Conservation (phyloP, 2,797 vertebrate species). For the Aeoliscus strigatus region DNA sequence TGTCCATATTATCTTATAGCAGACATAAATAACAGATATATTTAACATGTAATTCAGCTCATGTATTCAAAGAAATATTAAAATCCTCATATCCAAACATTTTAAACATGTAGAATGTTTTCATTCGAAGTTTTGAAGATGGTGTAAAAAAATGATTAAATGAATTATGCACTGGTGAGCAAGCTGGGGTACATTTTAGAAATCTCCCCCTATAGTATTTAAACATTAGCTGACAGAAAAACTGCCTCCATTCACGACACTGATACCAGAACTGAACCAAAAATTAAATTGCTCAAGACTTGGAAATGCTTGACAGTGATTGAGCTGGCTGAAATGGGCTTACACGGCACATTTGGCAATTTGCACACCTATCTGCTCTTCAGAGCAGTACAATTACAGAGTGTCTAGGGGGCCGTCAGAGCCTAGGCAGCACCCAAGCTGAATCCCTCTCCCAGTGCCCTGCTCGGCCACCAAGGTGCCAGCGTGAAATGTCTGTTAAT, state of each 20-base stretch:
- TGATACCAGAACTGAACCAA: constrained; percentile 56
- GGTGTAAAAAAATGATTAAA: constrained; percentile 3
- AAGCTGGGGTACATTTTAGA: constrained; percentile 10
- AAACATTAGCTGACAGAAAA: constrained; percentile 19
- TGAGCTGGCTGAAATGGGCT: constrained; percentile 73
- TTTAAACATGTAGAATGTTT: no score
- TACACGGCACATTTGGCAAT: constrained; percentile 79
- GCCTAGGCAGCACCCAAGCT: constrained; percentile 51
- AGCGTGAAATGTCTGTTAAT: constrained; percentile 79
- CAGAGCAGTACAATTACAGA: constrained; percentile 76
- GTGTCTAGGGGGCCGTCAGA: constrained; percentile 62
- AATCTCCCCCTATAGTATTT: constrained; percentile 14
- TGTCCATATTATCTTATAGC: no score
- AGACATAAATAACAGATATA: no score
- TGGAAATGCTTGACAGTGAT: constrained; percentile 70
- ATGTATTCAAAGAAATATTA: no score
- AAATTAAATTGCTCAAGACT: constrained; percentile 62
- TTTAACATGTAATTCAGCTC: no score
- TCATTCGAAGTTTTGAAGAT: not conserved
- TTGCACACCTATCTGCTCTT: constrained; percentile 81
- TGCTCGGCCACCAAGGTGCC: constrained; percentile 57
- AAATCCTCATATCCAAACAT: no score
- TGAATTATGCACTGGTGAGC: not conserved
- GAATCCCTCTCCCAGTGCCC: constrained; percentile 53
- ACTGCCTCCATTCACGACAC: constrained; percentile 34